These are phyloP conservation scores for Acropora tenuis DNA, from an alignment of 64 coral and sea anemone genomes.

Conservation along the genomic window DNA sequence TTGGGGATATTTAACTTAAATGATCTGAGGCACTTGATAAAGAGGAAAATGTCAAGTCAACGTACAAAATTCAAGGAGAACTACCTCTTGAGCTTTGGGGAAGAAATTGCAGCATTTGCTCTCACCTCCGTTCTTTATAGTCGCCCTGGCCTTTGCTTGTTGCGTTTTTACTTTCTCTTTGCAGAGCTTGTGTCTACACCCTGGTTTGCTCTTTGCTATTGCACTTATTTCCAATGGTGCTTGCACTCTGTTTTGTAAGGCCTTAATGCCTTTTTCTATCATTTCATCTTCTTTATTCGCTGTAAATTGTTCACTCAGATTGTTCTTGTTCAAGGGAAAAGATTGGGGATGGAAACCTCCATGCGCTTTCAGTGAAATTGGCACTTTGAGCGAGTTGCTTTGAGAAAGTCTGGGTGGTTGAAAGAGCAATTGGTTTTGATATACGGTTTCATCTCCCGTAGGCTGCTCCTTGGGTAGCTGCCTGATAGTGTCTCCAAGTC, in stretches of 20 bases:
- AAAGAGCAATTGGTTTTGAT: neutral
- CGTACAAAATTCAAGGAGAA: no score
- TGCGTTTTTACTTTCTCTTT: conserved; percentile 42
- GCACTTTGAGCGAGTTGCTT: conserved; percentile 11
- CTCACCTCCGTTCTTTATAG: conserved; percentile 1
- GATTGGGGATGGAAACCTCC: neutral
- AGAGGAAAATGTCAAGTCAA: no score
- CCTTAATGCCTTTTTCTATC: conserved; percentile 5
- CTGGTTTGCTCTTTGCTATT: conserved; percentile 27
- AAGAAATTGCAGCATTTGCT: neutral
- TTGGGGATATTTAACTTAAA: no score
- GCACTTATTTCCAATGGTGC: conserved; percentile 36
- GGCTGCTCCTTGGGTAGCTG: neutral
- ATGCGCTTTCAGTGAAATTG: neutral
- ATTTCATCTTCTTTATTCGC: neutral
- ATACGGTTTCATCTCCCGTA: neutral
- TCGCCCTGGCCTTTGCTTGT: conserved; percentile 27
- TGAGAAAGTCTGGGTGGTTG: neutral
- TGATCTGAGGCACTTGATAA: no score
- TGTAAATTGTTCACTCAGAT: neutral
- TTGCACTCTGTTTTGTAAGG: conserved; percentile 16
- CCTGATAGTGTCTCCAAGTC: neutral
- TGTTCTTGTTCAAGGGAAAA: neutral
- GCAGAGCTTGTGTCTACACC: neutral
- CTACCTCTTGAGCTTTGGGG: no score